Base-by-base conservation (phyloP, 2,113 vertebrate species). In the Madoqua kirkii region DNA sequence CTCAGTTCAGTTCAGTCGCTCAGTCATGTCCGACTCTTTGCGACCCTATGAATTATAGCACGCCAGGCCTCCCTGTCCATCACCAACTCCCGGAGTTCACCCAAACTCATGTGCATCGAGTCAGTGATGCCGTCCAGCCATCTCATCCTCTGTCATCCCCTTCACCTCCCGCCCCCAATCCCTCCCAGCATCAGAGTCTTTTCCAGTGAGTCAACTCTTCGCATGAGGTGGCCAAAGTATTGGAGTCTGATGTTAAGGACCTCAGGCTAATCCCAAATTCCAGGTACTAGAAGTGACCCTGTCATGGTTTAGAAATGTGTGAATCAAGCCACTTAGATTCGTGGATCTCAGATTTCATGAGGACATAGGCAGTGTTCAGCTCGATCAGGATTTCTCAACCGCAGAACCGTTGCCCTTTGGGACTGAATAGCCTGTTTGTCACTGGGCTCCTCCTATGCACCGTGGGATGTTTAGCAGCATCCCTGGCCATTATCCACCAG, bases 361-460 rank as follows among this genome's bases (percentile, higher is more conserved):
- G 84, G 71, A 52, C 31, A 29, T 27, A 71, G 8, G 25, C 45
- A 54, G 14, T 19, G 2, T 67, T 60, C 59, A 91, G 2, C 43
- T 52, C 7, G 50, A 87, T 50, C 25, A 64, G 16, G 4, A 1
- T n/a, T 78, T 85, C 45, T 81, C 55, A 23, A 29, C 48, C 17
- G 81, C 36, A 60, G 48, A 29, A 50, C 25, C 12, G 0, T 7
- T 45, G 3, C 29, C 2, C 1, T 21, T 19, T 7, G 21, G 40
- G 7, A 7, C 31, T 48, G 12, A n/a, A 31, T 54, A 15, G 19
- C 55, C 54, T 50, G 16, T 76, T 81, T 71, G 31, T 19, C 7
- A 0, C 1, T 14, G 23, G 14, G 7, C 5, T 33, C 36, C 12
- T 6, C 59, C 25, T 52, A 1, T 9, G 3, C 23, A 4, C 3